phyloP scores from a whole-genome alignment of 2,888 invertebrate species.

The Diabrotica balteata region DNA sequence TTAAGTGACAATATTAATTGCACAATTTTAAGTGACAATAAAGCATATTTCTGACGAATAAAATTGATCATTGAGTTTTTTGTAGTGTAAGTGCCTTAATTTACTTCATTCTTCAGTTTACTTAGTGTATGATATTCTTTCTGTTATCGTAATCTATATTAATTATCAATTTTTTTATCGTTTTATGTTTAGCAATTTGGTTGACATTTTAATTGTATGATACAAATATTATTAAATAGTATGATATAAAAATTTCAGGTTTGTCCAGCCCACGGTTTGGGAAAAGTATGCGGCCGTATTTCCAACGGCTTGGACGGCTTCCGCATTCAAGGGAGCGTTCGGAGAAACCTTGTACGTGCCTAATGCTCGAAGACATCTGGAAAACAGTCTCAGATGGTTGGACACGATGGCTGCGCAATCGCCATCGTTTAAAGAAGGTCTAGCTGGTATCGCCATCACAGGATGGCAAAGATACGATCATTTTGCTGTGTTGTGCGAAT shows the following conservation, averaged over 20 bases:
- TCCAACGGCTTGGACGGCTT: conserved; percentile 74
- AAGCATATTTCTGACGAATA: too few relatives aligned
- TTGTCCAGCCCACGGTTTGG: conserved; percentile 66
- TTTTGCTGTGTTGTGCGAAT: conserved; percentile 74
- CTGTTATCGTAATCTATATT: too few relatives aligned
- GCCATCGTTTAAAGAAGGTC: conserved; percentile 62
- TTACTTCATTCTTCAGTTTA: too few relatives aligned
- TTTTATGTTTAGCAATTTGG: too few relatives aligned
- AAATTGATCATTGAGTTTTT: too few relatives aligned
- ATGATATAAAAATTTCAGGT: conserved; percentile 35
- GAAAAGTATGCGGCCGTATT: conserved; percentile 73
- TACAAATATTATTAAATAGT: background rate
- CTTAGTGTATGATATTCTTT: too few relatives aligned
- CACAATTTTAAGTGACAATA: too few relatives aligned
- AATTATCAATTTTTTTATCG: too few relatives aligned
- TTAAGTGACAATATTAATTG: too few relatives aligned
- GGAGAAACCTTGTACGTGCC: conserved; percentile 74
- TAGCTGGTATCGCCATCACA: conserved; percentile 65
- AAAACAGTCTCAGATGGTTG: conserved; percentile 75
- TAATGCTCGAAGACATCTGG: conserved; percentile 71
- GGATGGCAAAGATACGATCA: conserved; percentile 73
- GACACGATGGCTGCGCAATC: conserved; percentile 70
- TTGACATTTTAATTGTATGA: too few relatives aligned
- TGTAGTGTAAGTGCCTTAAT: too few relatives aligned
- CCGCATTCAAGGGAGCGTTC: conserved; percentile 77